Evolutionary conservation across 2,113 vertebrate species (phyloP).

Genomic region (Bucco capensis): DNA sequence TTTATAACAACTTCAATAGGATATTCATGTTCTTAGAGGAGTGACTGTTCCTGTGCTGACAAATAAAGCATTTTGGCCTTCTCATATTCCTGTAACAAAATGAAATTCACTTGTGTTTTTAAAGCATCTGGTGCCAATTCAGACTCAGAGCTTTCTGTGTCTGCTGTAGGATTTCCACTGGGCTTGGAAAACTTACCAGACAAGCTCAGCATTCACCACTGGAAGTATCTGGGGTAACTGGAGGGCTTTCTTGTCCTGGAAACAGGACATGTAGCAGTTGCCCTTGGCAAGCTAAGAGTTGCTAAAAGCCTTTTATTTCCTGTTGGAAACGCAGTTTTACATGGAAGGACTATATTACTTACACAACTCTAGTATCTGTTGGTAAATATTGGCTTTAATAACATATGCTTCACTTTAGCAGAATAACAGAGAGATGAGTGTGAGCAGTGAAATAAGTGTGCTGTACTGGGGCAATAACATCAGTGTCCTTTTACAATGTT

Average conservation of each 20-base stretch:
- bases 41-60: conserved; percentile 25
- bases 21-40: conserved; percentile 13
- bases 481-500: background rate
- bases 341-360: background rate
- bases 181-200: conserved; percentile 7
- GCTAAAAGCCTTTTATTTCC: conserved; percentile 33
- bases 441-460: background rate
- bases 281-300: background rate
- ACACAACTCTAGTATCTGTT: background rate
- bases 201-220: conserved; percentile 46
- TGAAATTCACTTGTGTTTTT: conserved; percentile 39
- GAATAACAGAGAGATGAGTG: background rate
- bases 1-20: conserved; percentile 2
- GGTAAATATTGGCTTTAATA: conserved; percentile 26
- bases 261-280: conserved; percentile 32
- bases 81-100: conserved; percentile 12
- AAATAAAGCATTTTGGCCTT: conserved; percentile 23
- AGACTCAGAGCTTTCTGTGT: conserved; percentile 46
- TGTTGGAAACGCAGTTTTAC: conserved; percentile 10
- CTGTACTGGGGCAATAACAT: background rate
- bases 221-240: conserved; percentile 7
- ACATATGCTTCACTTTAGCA: background rate
- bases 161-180: conserved; percentile 30
- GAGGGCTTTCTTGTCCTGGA: conserved; percentile 46
- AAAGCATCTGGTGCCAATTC: conserved; percentile 35